Evolutionary conservation across 2,888 invertebrate genomes (phyloP), one percentile per base, ranked within the genome.

Genomic region (Drosophila nr. perissopoda): DNA sequence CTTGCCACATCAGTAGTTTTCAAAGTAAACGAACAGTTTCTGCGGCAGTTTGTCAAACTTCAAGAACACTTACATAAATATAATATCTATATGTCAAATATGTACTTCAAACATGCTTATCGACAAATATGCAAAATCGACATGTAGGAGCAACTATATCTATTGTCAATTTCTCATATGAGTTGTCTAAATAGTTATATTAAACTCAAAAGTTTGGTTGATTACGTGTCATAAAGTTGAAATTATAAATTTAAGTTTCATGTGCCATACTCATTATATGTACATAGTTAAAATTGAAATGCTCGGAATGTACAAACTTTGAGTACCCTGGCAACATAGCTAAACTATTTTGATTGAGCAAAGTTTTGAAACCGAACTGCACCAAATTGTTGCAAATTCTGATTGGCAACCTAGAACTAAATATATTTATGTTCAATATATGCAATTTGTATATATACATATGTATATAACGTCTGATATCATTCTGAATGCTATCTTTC

Each of bases 1-100:
- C 18, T 34, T 58, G 58, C 11, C 45, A 45, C n/a, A 52, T 4
- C 18, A 33, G 45, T 58, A 21, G 10, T 57, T 57, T 57, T 5
- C 11, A 48, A 18, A 25, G 10, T 13, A 18, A 48, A 1, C 25
- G 4, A 27, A 48, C 25, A 27, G 27, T 49, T 42, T 21, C 42
- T 42, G 38, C 18, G 4, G 8, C 38, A 38, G 3, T 36, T 36
- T 36, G 16, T 16, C 21, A 7, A 45, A 13, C 21, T 13, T 45
- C 21, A 13, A 45, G 7, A 21, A 7, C 27, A 29, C 51, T 6
- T 51, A 51, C 11, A 25, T 11, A 21, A n/a, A 29, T 31, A 11
- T 4, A 18, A 51, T 11, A n/a, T 11, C 5, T 2, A 11, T n/a
- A 8, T 18, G 4, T n/a, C 8, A 18, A 25, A 4, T 52, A n/a